Percentiles rank a stretch among this genome's conserved stretches.
These are phyloP conservation scores for Ceriagrion tenellum DNA, from an alignment of 2,888 invertebrate species.

Conservation along the genomic window DNA sequence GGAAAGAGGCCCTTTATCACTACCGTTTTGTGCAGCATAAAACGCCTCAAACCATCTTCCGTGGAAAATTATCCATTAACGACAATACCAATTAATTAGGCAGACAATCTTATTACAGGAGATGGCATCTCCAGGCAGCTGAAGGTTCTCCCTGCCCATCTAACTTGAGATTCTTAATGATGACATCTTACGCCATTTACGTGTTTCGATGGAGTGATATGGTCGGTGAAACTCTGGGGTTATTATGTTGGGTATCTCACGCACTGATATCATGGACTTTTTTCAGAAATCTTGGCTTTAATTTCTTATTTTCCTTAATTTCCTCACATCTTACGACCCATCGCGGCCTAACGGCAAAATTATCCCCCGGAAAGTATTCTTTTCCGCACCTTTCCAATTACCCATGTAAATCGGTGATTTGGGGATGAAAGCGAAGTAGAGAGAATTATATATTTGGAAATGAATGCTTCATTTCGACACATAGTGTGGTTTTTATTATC, in stretches of 20 bases:
- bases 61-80: conserved; percentile 16
- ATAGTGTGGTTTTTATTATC: too few species aligned
- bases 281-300: neutral
- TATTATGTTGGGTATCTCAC: conserved; percentile 44
- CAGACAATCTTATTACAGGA: neutral
- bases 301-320: neutral
- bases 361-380: neutral
- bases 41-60: neutral
- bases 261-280: conserved; percentile 30
- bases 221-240: conserved; percentile 20
- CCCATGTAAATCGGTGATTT: neutral
- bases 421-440: neutral
- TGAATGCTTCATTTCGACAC: too few species aligned
- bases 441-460: neutral
- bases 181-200: conserved; percentile 42
- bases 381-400: neutral
- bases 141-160: neutral
- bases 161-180: neutral
- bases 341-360: neutral
- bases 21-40: neutral
- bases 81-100: neutral
- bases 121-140: conserved; percentile 29
- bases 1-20: neutral
- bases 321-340: neutral
- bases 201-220: conserved; percentile 44